Percentiles rank a stretch among this genome's conserved stretches.
Conservation (phyloP, 1,140 invertebrate genomes). For the Calliphora vicina region DNA sequence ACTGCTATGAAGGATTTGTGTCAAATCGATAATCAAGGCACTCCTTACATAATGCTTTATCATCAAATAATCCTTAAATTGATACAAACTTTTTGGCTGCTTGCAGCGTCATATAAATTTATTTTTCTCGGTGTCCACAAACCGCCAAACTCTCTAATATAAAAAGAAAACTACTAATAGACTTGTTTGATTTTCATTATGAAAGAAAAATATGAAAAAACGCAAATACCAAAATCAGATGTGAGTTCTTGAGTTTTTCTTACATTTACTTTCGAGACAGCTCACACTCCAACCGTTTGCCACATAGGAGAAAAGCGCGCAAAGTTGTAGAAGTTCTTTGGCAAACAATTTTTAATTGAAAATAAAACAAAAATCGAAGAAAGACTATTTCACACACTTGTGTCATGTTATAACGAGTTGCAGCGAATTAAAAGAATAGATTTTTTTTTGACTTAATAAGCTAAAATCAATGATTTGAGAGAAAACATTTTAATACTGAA, state of each 20-base stretch:
- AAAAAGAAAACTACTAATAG: not conserved
- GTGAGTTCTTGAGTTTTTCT: too few relatives aligned
- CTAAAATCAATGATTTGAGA: too few relatives aligned
- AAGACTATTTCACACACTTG: conserved; percentile 9
- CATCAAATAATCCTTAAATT: too few relatives aligned
- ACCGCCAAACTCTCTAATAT: not conserved
- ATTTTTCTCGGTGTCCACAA: not conserved
- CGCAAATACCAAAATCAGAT: not conserved
- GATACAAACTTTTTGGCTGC: too few relatives aligned
- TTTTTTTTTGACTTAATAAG: not conserved
- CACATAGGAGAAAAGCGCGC: too few relatives aligned
- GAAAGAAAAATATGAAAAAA: conserved; percentile 20
- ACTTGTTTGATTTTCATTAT: conserved; percentile 28
- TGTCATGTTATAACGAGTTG: not conserved
- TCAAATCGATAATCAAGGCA: too few relatives aligned
- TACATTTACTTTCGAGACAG: too few relatives aligned
- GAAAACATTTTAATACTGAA: too few relatives aligned
- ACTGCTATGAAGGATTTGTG: too few relatives aligned
- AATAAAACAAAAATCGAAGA: conserved; percentile 25
- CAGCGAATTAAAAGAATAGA: not conserved
- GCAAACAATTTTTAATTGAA: conserved; percentile 29
- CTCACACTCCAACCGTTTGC: too few relatives aligned
- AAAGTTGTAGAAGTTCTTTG: not conserved
- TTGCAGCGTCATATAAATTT: not conserved
- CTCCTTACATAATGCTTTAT: too few relatives aligned